Evolutionary conservation across 2,797 vertebrate genomes (phyloP).

Genomic region (Apodemus agrarius): DNA sequence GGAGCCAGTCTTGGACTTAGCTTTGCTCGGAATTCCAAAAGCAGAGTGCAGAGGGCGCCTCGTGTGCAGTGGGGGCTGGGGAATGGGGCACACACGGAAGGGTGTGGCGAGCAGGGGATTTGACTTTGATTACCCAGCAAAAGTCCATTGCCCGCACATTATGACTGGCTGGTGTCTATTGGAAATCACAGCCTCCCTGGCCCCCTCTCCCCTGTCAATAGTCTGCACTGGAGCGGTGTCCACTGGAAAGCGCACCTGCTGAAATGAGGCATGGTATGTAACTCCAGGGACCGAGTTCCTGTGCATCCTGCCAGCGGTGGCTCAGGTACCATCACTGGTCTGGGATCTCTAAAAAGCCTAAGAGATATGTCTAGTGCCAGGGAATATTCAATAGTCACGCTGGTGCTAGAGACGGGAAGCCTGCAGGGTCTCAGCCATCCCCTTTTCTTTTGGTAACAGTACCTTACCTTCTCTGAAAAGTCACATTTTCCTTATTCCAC

Average conservation of each 20-base stretch:
- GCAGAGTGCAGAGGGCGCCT: neutral
- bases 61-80: neutral
- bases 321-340: neutral
- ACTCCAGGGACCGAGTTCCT: neutral
- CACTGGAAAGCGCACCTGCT: slow-evolving; percentile 67
- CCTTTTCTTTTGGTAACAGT: neutral
- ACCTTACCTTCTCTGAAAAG: neutral
- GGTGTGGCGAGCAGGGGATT: slow-evolving; percentile 30
- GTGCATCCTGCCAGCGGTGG: neutral
- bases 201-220: slow-evolving; percentile 54
- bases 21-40: neutral
- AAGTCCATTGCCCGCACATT: slow-evolving; percentile 74
- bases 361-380: neutral
- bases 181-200: slow-evolving; percentile 64
- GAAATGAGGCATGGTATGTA: slow-evolving; percentile 22
- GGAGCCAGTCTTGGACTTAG: neutral
- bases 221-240: slow-evolving; percentile 65
- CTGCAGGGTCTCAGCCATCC: too few species aligned
- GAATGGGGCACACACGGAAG: neutral
- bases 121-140: slow-evolving; percentile 72
- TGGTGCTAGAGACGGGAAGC: neutral
- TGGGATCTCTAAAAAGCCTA: neutral
- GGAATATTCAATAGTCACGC: neutral
- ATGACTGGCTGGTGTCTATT: slow-evolving; percentile 66
- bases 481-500: neutral